A percentile compares a stretch with the other conserved stretches of the same genome.
These are phyloP conservation scores for Cyphomyrus discorhynchus DNA, from an alignment of 2,113 vertebrate species.

Conservation along the genomic window DNA sequence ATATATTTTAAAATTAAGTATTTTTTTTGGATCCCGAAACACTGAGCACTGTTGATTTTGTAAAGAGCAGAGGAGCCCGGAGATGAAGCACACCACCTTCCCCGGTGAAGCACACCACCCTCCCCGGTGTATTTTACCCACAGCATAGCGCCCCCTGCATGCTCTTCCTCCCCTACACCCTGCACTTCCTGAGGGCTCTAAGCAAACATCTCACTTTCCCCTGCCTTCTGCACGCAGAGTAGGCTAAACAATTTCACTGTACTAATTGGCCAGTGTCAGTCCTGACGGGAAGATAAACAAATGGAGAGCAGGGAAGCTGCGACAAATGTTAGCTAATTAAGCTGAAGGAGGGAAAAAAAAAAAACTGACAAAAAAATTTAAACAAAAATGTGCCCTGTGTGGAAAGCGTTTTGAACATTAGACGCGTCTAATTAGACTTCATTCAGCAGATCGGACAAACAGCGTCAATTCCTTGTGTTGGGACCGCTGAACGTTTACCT, in stretches of 20 bases:
- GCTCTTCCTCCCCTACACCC: neutral
- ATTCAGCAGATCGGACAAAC: conserved; percentile 20
- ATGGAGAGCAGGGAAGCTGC: conserved; percentile 71
- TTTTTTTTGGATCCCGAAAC: neutral
- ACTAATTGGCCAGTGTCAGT: conserved; percentile 86
- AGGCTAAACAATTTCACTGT: conserved; percentile 82
- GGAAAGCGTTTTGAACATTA: conserved; percentile 19
- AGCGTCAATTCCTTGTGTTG: conserved; percentile 40
- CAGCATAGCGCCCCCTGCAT: neutral
- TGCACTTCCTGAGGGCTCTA: conserved; percentile 29
- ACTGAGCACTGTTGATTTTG: neutral
- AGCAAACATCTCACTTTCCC: conserved; percentile 45
- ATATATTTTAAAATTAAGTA: neutral
- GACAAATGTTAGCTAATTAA: conserved; percentile 92
- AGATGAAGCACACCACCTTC: neutral
- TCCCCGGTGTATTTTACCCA: neutral
- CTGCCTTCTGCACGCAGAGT: conserved; percentile 24
- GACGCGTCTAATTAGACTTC: conserved; percentile 22
- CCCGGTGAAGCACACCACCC: neutral
- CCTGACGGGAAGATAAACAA: conserved; percentile 87
- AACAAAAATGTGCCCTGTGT: conserved; percentile 28
- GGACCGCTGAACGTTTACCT: conserved; percentile 3
- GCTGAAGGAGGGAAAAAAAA: conserved; percentile 53
- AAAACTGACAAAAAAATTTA: conserved; percentile 46
- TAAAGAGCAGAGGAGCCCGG: neutral